phyloP scores from a whole-genome alignment of 2,888 invertebrate genomes.

The Hylaea fasciaria region DNA sequence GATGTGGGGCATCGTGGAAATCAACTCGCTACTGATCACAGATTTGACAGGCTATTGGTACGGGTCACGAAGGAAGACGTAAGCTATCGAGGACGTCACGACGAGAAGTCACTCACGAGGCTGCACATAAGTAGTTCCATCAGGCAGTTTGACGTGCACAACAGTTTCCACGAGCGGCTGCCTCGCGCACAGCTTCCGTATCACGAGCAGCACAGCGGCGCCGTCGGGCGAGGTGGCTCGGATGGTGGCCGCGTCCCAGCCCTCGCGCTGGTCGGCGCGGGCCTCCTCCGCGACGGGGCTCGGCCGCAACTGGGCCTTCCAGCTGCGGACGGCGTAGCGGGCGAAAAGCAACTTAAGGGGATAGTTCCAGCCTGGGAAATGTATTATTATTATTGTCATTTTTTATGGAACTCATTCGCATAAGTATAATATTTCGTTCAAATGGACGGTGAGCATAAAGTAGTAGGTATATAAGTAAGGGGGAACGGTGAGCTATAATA shows the following conservation, averaged over 20 bases:
- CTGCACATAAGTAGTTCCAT: slow-evolving; percentile 66
- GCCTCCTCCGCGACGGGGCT: slow-evolving; percentile 51
- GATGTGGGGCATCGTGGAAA: no score
- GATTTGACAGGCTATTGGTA: no score
- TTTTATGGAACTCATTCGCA: no score
- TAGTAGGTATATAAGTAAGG: no score
- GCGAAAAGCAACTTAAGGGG: slow-evolving; percentile 72
- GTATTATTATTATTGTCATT: background rate
- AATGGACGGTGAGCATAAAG: no score
- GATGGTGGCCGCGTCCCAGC: slow-evolving; percentile 74
- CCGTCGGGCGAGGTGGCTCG: slow-evolving; percentile 85
- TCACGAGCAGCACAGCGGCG: slow-evolving; percentile 79
- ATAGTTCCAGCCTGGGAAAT: slow-evolving; percentile 77
- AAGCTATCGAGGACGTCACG: no score
- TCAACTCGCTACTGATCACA: no score
- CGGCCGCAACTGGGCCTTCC: slow-evolving; percentile 58
- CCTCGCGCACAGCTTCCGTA: slow-evolving; percentile 75
- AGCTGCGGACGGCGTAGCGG: slow-evolving; percentile 65
- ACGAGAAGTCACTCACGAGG: slow-evolving; percentile 59
- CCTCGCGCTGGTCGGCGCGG: slow-evolving; percentile 52
- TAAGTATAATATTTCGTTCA: no score
- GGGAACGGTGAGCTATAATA: no score
- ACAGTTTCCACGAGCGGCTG: slow-evolving; percentile 83
- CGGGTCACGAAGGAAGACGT: no score
- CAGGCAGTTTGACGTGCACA: slow-evolving; percentile 76